These are phyloP conservation scores for Proisotoma minuta DNA, from an alignment of 2,888 invertebrate species.

Conservation along the genomic window DNA sequence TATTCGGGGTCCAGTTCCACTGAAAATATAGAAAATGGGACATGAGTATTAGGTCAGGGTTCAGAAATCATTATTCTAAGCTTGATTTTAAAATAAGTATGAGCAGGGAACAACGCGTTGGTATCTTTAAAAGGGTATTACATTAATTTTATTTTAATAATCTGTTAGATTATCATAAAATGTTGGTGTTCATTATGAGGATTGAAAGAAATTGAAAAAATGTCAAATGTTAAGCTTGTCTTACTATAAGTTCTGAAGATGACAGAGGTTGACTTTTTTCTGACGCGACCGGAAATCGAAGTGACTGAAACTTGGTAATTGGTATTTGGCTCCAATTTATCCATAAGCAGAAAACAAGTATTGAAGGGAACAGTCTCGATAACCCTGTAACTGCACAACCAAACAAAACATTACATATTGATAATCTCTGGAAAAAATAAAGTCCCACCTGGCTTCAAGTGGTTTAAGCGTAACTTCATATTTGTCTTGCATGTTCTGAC, in stretches of 20 bases:
- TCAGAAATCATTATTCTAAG: too few species aligned
- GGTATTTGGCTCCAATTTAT: slow-evolving; percentile 60
- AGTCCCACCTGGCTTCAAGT: slow-evolving; percentile 77
- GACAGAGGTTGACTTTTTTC: slow-evolving; percentile 77
- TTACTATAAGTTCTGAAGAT: slow-evolving; percentile 69
- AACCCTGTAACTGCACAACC: slow-evolving; percentile 40
- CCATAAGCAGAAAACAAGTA: slow-evolving; percentile 39
- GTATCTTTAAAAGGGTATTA: too few species aligned
- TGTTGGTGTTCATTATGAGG: too few species aligned
- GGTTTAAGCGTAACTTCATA: slow-evolving; percentile 89
- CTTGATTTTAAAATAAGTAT: too few species aligned
- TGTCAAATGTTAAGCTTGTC: slow-evolving; percentile 14
- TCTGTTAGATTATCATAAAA: too few species aligned
- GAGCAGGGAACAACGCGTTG: too few species aligned
- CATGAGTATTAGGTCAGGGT: not conserved
- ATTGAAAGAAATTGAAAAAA: too few species aligned
- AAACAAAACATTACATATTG: not conserved
- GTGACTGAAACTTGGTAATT: slow-evolving; percentile 84
- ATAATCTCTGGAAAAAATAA: not conserved
- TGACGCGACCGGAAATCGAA: slow-evolving; percentile 75
- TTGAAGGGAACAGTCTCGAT: slow-evolving; percentile 46
- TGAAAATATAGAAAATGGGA: not conserved
- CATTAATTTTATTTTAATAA: too few species aligned
- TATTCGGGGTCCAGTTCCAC: slow-evolving; percentile 30
- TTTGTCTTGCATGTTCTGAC: slow-evolving; percentile 71